phyloP scores from a whole-genome alignment of 1,140 invertebrate genomes.

The Frieseomelitta varia region DNA sequence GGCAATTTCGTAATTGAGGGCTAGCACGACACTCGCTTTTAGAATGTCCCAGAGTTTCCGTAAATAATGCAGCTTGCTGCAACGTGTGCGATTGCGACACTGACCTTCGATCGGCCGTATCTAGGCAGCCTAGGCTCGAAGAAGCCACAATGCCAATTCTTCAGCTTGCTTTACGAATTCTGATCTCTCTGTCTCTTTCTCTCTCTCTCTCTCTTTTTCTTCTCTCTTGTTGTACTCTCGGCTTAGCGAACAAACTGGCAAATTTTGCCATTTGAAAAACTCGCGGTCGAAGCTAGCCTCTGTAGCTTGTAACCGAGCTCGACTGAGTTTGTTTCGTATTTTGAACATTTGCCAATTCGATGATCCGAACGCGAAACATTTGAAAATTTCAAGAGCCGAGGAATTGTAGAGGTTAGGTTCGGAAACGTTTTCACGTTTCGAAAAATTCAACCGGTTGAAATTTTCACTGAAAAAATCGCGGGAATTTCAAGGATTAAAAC shows the following conservation, averaged over 20 bases:
- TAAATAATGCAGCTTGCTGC: slow-evolving; percentile 58
- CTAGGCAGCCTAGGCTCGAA: slow-evolving; percentile 8
- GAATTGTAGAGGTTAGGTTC: neutral
- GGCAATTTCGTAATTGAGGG: slow-evolving; percentile 44
- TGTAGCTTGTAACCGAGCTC: too few species aligned
- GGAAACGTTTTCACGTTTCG: too few species aligned
- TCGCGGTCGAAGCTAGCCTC: too few species aligned
- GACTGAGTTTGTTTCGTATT: too few species aligned
- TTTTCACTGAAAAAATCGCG: too few species aligned
- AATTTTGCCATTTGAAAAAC: neutral
- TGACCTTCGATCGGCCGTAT: slow-evolving; percentile 58
- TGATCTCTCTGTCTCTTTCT: too few species aligned
- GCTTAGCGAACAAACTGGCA: neutral
- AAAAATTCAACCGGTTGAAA: too few species aligned
- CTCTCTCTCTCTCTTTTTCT: too few species aligned
- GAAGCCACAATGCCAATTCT: slow-evolving; percentile 45
- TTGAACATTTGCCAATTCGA: neutral
- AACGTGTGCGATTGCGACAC: slow-evolving; percentile 50
- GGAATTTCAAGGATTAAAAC: neutral
- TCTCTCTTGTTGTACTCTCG: neutral
- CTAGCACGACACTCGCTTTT: slow-evolving; percentile 41
- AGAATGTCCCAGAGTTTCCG: slow-evolving; percentile 45
- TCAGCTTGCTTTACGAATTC: neutral
- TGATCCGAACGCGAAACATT: neutral
- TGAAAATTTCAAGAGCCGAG: neutral